Percentiles rank a stretch among this genome's conserved stretches.
phyloP scores from a whole-genome alignment of 2,888 invertebrate genomes.

The Catocala sponsa region DNA sequence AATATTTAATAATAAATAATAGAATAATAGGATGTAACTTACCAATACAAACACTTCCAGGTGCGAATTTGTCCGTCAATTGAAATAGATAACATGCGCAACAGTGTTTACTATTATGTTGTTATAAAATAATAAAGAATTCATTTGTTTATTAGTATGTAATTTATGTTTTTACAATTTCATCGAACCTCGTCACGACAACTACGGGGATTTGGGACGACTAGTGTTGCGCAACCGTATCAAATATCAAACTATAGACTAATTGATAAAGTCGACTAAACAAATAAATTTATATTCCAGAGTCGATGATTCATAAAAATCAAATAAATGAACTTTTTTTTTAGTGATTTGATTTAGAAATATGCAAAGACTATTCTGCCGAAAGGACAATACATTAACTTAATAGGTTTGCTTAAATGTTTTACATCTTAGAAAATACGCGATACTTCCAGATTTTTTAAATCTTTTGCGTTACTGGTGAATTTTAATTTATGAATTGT shows the following conservation, averaged over 20 bases:
- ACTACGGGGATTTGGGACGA: conserved; percentile 36
- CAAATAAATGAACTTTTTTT: too few relatives aligned
- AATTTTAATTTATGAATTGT: too few relatives aligned
- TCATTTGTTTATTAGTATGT: conserved; percentile 17
- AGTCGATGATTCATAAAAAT: neutral
- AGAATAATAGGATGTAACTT: conserved; percentile 12
- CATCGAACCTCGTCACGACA: conserved; percentile 21
- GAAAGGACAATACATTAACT: too few relatives aligned
- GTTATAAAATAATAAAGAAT: conserved; percentile 14
- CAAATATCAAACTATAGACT: neutral
- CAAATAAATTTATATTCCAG: neutral
- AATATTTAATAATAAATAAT: too few relatives aligned
- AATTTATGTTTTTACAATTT: conserved; percentile 23
- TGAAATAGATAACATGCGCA: conserved; percentile 14
- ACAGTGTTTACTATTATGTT: conserved; percentile 1
- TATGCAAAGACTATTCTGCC: too few relatives aligned
- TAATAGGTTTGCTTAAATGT: too few relatives aligned
- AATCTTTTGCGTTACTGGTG: too few relatives aligned
- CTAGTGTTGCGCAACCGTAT: conserved; percentile 33
- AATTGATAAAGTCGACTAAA: conserved; percentile 16
- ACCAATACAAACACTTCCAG: conserved; percentile 34
- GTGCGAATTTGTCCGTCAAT: conserved; percentile 23
- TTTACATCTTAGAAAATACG: too few relatives aligned
- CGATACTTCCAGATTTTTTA: too few relatives aligned
- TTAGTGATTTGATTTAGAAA: too few relatives aligned